Conservation (phyloP, 2,113 vertebrate genomes). For the Nothoprocta pentlandii region DNA sequence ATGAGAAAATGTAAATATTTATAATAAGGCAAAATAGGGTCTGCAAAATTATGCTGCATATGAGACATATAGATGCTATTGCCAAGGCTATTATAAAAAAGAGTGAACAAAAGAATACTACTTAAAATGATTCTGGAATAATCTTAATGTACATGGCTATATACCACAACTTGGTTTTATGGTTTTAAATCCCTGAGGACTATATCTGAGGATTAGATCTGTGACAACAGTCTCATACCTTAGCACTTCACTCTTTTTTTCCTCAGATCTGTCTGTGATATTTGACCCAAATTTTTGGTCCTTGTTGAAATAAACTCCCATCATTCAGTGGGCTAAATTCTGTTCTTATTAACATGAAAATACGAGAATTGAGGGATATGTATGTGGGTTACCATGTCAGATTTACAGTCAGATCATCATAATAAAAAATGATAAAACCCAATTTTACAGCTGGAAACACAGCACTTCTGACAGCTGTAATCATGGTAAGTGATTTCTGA, state of each 20-base stretch:
- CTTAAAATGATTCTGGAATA: neutral
- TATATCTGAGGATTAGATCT: neutral
- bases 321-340: neutral
- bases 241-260: neutral
- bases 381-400: neutral
- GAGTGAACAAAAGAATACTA: neutral
- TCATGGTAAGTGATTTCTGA: conserved; percentile 41
- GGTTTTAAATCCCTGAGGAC: neutral
- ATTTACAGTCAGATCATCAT: conserved; percentile 30
- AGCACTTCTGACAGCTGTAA: conserved; percentile 2
- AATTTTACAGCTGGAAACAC: conserved; percentile 50
- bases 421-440: conserved; percentile 31
- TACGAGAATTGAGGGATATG: neutral
- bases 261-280: neutral
- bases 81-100: neutral
- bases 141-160: neutral
- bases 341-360: conserved; percentile 19
- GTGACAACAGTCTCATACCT: neutral
- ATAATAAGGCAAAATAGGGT: neutral
- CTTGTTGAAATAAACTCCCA: neutral
- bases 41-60: neutral
- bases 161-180: neutral
- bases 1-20: conserved; percentile 35
- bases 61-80: neutral
- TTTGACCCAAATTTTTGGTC: neutral